A percentile compares a stretch with the other conserved stretches of the same genome.
These are phyloP conservation scores for Picus viridis DNA, from an alignment of 2,797 vertebrate species.

Conservation along the genomic window DNA sequence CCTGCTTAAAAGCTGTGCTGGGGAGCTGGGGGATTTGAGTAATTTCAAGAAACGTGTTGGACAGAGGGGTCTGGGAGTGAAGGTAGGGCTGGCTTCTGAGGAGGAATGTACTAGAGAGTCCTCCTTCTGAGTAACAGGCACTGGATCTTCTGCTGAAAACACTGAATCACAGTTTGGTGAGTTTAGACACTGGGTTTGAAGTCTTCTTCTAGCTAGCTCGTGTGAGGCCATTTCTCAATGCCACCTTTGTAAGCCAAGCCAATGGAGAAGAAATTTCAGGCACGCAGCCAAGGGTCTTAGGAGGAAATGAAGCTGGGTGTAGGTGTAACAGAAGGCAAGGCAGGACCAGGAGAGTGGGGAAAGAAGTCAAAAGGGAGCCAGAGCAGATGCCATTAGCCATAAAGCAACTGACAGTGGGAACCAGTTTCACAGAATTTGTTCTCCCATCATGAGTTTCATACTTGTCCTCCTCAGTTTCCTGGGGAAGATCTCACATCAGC, in stretches of 20 bases:
- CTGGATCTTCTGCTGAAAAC: neutral
- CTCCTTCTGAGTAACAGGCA: conserved; percentile 5
- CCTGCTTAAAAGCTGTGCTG: conserved; percentile 61
- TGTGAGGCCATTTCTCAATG: neutral
- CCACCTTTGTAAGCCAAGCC: neutral
- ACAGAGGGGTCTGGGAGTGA: conserved; percentile 44
- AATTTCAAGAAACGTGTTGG: conserved; percentile 66
- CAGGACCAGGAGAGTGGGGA: neutral
- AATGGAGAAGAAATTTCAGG: neutral
- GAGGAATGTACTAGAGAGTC: conserved; percentile 11
- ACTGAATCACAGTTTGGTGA: neutral
- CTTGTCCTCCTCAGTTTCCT: conserved; percentile 29
- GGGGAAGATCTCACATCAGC: neutral
- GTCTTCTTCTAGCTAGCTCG: neutral
- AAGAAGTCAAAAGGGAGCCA: conserved; percentile 15
- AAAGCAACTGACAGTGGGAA: neutral
- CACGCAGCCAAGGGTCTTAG: neutral
- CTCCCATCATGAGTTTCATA: neutral
- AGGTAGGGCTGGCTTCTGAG: conserved; percentile 24
- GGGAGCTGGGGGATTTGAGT: conserved; percentile 64
- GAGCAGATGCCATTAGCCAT: conserved; percentile 17
- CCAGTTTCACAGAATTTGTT: conserved; percentile 23
- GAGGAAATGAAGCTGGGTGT: neutral
- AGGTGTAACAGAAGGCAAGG: neutral
- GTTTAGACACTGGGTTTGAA: neutral